Evolutionary conservation across 2,113 vertebrate genomes (phyloP), one percentile per base, ranked within the genome.

Genomic region (Steatornis caripensis): DNA sequence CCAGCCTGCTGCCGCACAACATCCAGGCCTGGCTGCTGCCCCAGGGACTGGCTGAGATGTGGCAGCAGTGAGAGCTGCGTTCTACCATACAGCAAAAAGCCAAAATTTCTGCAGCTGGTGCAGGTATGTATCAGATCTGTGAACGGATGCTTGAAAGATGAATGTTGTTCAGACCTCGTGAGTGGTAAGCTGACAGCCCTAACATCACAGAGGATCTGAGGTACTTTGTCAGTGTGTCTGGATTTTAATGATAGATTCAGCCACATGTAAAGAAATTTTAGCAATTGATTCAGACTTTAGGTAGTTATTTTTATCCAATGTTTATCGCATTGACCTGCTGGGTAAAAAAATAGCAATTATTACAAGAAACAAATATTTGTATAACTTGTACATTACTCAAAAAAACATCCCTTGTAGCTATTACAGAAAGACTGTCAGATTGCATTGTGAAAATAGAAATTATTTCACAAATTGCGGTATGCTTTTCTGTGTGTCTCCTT

Each of bases 1-100:
- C 48, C 20, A 12, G 23, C 46, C 20, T 5, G 0, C 10, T 32
- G 49, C 41, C 0, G 0, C 0, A 1, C 23, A 26, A 29, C 13
- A 18, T 8, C 30, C 2, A 1, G 76, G 22, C 36, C 27, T 4
- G 15, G 6, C 24, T 4, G 7, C 49, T 49, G 79, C 26, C 36
- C 26, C 51, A 43, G 46, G 60, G 46, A 64, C 87, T 54, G 37
- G 22, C 55, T 41, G 71, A 54, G 84, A 7, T 4, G 2, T 78
- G 23, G 11, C 65, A 49, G 94, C 7, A 3, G 18, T 32, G 22
- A 45, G 49, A 65, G 72, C 46, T 36, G 55, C 34, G 13, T 89
- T 92, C 78, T 89, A 29, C 34, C 2, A 0, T 16, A 6, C 5
- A 12, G 21, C 5, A 43, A 66, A 90, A 34, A 46, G 46, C 43